These are phyloP conservation scores for Petaurus breviceps DNA, from an alignment of 2,113 vertebrate species.

Conservation along the genomic window DNA sequence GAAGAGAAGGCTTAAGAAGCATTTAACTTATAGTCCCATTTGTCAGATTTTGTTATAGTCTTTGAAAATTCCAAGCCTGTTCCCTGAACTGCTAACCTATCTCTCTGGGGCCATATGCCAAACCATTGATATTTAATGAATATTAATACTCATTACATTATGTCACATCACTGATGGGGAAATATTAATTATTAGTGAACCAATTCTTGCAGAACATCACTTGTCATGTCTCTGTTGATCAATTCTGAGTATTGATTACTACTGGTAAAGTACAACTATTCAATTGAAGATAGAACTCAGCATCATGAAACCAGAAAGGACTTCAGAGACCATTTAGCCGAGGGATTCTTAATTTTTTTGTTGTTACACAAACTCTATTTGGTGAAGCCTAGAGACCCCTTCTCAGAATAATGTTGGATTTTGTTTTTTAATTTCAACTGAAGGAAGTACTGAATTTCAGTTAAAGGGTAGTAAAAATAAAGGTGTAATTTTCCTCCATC, in stretches of 20 bases:
- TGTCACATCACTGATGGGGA: not conserved
- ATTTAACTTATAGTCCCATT: not conserved
- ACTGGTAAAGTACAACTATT: not conserved
- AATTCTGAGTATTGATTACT: not conserved
- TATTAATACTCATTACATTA: not conserved
- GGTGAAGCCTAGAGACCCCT: not conserved
- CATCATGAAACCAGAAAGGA: too few relatives aligned
- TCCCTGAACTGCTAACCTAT: not conserved
- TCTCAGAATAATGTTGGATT: not conserved
- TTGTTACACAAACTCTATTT: not conserved
- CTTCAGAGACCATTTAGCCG: not conserved
- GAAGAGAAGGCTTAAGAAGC: not conserved
- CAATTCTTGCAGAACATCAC: not conserved
- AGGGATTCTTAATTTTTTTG: not conserved
- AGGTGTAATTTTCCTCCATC: not conserved
- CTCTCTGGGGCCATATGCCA: not conserved
- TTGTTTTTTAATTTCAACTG: not conserved
- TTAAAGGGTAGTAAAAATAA: not conserved
- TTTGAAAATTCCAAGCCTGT: not conserved
- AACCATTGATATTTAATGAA: not conserved
- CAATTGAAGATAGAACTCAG: not conserved
- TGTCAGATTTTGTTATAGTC: not conserved
- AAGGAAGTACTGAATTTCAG: not conserved
- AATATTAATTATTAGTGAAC: not conserved
- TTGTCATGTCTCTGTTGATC: not conserved